Conservation (phyloP, 1,140 invertebrate genomes). For the Neoseiulus cucumeris region DNA sequence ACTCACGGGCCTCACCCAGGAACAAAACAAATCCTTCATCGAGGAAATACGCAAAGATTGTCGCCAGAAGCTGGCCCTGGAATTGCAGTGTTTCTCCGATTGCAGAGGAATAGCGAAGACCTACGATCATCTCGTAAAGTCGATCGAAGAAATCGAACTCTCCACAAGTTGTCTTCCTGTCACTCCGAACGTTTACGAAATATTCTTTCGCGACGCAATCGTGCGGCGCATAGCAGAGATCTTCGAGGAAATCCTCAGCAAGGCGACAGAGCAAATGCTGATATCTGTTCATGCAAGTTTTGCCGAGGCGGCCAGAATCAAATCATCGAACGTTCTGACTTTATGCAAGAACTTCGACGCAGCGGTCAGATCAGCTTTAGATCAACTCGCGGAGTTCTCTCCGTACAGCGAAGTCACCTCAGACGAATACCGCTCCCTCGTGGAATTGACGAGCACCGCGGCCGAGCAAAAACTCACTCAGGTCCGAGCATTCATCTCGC, state of each 20-base stretch:
- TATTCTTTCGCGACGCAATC: not conserved
- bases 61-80: not conserved
- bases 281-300: not conserved
- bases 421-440: constrained; percentile 2
- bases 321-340: not conserved
- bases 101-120: not conserved
- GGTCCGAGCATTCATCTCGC: not conserved
- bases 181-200: not conserved
- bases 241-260: not conserved
- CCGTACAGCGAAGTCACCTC: not conserved
- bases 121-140: not conserved
- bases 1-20: not conserved
- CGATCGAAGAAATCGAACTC: not conserved
- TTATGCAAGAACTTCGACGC: not conserved
- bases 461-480: not conserved
- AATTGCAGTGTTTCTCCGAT: not conserved
- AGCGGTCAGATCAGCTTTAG: not conserved
- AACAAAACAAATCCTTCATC: not conserved
- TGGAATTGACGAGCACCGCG: not conserved
- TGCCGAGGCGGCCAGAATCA: not conserved
- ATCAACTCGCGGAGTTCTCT: not conserved
- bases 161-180: not conserved
- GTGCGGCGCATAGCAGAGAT: not conserved
- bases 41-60: not conserved
- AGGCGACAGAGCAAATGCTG: not conserved